Conservation (phyloP, 2,888 invertebrate species). For the Odontocerum albicorne region DNA sequence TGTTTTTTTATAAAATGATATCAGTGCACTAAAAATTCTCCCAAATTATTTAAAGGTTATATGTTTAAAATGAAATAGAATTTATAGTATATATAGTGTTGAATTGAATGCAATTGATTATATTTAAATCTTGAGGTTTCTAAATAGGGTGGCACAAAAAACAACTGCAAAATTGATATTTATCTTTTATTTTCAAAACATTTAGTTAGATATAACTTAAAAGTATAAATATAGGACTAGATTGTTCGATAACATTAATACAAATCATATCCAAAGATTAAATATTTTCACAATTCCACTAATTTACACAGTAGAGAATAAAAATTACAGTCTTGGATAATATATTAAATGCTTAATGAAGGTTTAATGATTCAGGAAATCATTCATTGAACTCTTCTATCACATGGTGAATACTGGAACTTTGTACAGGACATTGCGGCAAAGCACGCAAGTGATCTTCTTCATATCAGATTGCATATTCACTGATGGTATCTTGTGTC, state of each 20-base stretch:
- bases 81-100: too few species aligned
- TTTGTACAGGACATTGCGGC: constrained; percentile 10
- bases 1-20: too few species aligned
- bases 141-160: neutral
- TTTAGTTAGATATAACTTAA: neutral
- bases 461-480: neutral
- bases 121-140: neutral
- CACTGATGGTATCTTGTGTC: neutral
- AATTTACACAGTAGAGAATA: constrained; percentile 5
- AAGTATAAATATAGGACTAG: constrained; percentile 18
- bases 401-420: constrained; percentile 21
- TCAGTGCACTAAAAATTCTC: too few species aligned
- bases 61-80: too few species aligned
- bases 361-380: constrained; percentile 6
- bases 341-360: constrained; percentile 8
- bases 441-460: neutral
- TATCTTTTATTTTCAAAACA: neutral
- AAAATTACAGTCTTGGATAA: constrained; percentile 14
- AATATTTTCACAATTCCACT: neutral
- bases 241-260: constrained; percentile 14
- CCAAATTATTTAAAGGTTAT: too few species aligned
- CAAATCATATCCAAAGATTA: constrained; percentile 7
- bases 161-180: neutral
- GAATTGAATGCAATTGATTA: too few species aligned
- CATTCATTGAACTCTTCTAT: constrained; percentile 8